Percentiles rank a stretch among this genome's conserved stretches.
phyloP scores from a whole-genome alignment of 1,140 invertebrate genomes.

The Drosophila sp. region DNA sequence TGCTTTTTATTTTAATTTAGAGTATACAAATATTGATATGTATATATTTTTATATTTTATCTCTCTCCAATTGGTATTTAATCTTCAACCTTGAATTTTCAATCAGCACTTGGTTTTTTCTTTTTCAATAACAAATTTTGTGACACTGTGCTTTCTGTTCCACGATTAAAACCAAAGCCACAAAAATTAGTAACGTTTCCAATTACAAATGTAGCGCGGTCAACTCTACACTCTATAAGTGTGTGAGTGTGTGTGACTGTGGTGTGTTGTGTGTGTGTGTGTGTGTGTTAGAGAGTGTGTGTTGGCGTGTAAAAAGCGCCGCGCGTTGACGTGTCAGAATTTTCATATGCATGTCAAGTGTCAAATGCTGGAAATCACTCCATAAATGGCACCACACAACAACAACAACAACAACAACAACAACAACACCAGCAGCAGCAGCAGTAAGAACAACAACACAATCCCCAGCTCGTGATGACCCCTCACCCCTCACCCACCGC shows the following conservation, averaged over 20 bases:
- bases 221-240: slow-evolving; percentile 5
- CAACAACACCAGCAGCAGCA: background rate
- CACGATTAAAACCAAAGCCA: slow-evolving; percentile 21
- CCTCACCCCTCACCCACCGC: background rate
- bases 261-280: too few relatives aligned
- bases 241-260: slow-evolving; percentile 11
- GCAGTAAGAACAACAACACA: too few relatives aligned
- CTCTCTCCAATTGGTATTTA: too few relatives aligned
- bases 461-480: background rate
- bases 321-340: slow-evolving; percentile 84
- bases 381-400: slow-evolving; percentile 39
- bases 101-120: background rate
- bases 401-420: background rate
- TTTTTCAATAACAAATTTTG: background rate
- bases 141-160: background rate
- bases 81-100: too few relatives aligned
- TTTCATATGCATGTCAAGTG: slow-evolving; percentile 84
- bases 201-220: slow-evolving; percentile 51
- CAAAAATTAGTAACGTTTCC: slow-evolving; percentile 72
- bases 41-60: background rate
- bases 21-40: too few relatives aligned
- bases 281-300: background rate
- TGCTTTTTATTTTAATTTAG: too few relatives aligned
- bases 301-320: slow-evolving; percentile 57
- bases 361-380: slow-evolving; percentile 66